A percentile compares a stretch with the other conserved stretches of the same genome.
These are phyloP conservation scores for Megamerina dolium DNA, from an alignment of 2,888 invertebrate species.

Conservation along the genomic window DNA sequence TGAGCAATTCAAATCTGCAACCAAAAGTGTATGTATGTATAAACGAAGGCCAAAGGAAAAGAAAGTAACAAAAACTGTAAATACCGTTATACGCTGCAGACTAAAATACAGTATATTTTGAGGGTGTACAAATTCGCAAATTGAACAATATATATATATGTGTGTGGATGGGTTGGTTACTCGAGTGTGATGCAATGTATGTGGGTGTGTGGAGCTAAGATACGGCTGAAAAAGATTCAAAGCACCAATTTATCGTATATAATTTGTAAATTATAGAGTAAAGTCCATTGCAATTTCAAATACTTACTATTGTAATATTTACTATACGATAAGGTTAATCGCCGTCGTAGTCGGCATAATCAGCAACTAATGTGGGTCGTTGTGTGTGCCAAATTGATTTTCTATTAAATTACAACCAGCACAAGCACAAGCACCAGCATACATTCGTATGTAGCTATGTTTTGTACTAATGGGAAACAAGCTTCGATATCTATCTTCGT, in stretches of 20 bases:
- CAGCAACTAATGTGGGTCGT: not conserved
- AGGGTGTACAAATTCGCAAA: too few relatives aligned
- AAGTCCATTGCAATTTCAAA: constrained; percentile 18
- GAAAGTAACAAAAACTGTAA: not conserved
- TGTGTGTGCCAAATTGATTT: constrained; percentile 36
- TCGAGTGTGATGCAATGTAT: too few relatives aligned
- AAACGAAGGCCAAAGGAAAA: not conserved
- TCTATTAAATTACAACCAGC: constrained; percentile 38
- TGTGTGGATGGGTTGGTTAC: not conserved
- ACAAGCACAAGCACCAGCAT: constrained; percentile 8
- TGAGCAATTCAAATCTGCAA: not conserved
- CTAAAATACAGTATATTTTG: too few relatives aligned
- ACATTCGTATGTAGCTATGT: too few relatives aligned
- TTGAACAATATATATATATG: not conserved
- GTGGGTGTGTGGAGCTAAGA: too few relatives aligned
- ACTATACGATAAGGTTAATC: constrained; percentile 4
- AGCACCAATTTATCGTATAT: constrained; percentile 17
- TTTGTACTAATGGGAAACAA: too few relatives aligned
- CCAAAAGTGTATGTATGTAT: not conserved
- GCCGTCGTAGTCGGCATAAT: constrained; percentile 1
- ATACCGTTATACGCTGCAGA: too few relatives aligned
- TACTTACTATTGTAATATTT: constrained; percentile 9
- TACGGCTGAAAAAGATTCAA: too few relatives aligned
- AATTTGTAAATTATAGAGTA: constrained; percentile 42
- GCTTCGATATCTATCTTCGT: too few relatives aligned